Percentiles rank a stretch among this genome's conserved stretches.
Evolutionary conservation across 2,797 vertebrate genomes (phyloP).

Genomic region (Pseudochirops corinnae): DNA sequence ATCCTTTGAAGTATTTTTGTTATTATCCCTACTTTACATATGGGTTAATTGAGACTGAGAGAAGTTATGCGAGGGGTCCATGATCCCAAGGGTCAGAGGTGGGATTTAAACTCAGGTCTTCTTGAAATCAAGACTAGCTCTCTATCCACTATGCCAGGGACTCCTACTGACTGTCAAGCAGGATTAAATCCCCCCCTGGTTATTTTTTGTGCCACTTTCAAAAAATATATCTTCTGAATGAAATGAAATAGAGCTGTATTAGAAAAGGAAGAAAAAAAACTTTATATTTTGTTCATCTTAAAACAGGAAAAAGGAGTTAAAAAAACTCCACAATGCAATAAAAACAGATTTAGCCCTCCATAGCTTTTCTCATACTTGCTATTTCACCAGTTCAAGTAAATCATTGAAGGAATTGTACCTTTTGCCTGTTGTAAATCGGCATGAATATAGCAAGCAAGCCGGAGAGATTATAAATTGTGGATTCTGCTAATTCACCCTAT

Average conservation of each 20-base stretch:
- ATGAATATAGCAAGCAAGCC: background rate
- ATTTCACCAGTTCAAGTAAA: background rate
- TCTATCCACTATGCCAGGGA: background rate
- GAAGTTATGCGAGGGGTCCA: background rate
- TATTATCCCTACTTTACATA: background rate
- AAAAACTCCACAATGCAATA: slow-evolving; percentile 11
- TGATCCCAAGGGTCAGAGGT: background rate
- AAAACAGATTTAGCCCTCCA: slow-evolving; percentile 13
- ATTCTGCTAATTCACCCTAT: background rate
- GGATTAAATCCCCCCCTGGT: slow-evolving; percentile 22
- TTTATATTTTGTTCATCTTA: slow-evolving; percentile 50
- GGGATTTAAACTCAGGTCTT: background rate
- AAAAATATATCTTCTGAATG: slow-evolving; percentile 6
- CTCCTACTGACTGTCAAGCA: slow-evolving; percentile 11
- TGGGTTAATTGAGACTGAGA: background rate
- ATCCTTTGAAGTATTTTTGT: background rate
- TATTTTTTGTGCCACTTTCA: slow-evolving; percentile 20
- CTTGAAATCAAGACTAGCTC: too few relatives aligned
- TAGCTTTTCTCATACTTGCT: background rate
- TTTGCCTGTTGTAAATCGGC: background rate
- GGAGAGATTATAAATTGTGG: background rate
- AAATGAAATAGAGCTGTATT: slow-evolving; percentile 25
- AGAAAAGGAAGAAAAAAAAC: slow-evolving; percentile 29
- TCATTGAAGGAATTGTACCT: background rate
- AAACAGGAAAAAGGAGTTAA: slow-evolving; percentile 33